Evolutionary conservation across 37 sponge, comb jelly and placozoan species (phyloP).

Genomic region (Beroe forskalii): DNA sequence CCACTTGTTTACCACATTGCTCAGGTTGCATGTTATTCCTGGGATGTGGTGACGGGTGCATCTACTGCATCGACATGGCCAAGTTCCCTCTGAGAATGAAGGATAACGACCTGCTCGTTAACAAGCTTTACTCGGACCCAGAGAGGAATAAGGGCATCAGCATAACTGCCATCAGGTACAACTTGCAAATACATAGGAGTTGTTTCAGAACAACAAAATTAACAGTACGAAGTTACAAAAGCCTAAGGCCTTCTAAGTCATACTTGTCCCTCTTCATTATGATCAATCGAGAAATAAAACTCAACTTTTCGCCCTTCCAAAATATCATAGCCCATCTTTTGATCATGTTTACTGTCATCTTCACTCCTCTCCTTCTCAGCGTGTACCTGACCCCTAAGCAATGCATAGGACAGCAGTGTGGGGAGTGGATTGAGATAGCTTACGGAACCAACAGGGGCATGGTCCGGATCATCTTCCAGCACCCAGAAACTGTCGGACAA

Average conservation of each 20-base stretch:
- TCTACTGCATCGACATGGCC: conserved; percentile 95
- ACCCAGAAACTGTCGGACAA: conserved; percentile 96
- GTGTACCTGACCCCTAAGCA: conserved; percentile 86
- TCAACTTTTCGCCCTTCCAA: too few species aligned
- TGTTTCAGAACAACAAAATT: too few species aligned
- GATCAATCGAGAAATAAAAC: too few species aligned
- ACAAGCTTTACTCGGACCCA: conserved; percentile 90
- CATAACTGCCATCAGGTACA: conserved; percentile 58
- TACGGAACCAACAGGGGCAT: conserved; percentile 89
- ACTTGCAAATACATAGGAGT: too few species aligned
- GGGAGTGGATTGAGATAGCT: conserved; percentile 95
- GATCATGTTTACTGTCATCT: neutral
- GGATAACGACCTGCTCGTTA: conserved; percentile 96
- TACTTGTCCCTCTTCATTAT: too few species aligned
- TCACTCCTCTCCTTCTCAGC: conserved; percentile 66
- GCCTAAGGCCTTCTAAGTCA: too few species aligned
- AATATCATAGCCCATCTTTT: too few species aligned
- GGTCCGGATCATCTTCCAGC: conserved; percentile 87
- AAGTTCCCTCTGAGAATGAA: conserved; percentile 98
- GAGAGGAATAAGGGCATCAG: conserved; percentile 70
- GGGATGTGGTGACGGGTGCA: conserved; percentile 85
- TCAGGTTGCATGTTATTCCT: conserved; percentile 82
- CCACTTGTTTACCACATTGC: too few species aligned
- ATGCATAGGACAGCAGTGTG: conserved; percentile 72
- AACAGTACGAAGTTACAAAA: too few species aligned